These are phyloP conservation scores for Philopotamus ludificatus DNA, from an alignment of 1,140 invertebrate species.

Conservation along the genomic window DNA sequence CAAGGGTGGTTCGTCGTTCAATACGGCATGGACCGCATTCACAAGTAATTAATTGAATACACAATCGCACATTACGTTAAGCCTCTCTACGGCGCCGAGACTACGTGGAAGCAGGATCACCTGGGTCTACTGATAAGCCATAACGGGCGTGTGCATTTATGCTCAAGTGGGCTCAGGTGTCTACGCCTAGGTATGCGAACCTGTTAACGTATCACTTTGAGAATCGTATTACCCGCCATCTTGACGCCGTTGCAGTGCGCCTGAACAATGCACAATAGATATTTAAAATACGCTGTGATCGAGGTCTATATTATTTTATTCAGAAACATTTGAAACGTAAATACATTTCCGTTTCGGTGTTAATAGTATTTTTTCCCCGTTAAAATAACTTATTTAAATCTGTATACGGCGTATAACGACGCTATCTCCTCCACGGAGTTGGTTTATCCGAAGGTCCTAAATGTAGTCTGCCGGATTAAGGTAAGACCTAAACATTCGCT, in stretches of 20 bases:
- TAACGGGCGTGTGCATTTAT: neutral
- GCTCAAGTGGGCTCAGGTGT: constrained; percentile 1
- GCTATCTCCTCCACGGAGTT: constrained; percentile 17
- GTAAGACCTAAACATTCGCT: constrained; percentile 24
- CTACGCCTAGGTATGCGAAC: neutral
- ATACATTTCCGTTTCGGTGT: too few relatives aligned
- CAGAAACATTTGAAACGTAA: too few relatives aligned
- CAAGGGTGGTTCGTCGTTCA: too few relatives aligned
- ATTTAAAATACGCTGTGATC: too few relatives aligned
- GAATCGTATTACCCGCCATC: neutral
- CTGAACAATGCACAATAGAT: too few relatives aligned
- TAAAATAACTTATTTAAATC: too few relatives aligned
- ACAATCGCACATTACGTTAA: too few relatives aligned
- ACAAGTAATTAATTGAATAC: too few relatives aligned
- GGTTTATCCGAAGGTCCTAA: constrained; percentile 16
- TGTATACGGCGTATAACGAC: neutral
- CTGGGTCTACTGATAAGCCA: constrained; percentile 11
- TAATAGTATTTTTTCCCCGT: too few relatives aligned
- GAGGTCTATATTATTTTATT: too few relatives aligned
- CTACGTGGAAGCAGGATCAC: neutral
- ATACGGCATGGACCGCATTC: too few relatives aligned
- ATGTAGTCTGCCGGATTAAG: constrained; percentile 18
- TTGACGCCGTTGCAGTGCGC: neutral
- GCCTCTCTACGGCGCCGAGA: neutral
- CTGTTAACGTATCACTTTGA: constrained; percentile 20